phyloP scores from a whole-genome alignment of 2,113 vertebrate species.

The Salvelinus alpinus region DNA sequence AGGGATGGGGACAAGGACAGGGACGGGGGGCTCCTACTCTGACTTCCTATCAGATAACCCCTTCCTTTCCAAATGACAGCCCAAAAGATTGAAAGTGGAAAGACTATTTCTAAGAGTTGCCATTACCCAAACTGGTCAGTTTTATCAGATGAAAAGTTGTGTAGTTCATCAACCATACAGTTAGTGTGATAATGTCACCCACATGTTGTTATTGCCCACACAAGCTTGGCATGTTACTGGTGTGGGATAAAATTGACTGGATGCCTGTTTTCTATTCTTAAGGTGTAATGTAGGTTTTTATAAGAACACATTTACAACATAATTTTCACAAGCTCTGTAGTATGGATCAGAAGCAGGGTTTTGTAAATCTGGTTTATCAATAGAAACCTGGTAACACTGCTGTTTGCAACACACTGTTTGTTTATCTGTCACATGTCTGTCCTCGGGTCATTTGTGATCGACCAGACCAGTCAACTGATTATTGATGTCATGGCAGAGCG shows the following conservation, averaged over 20 bases:
- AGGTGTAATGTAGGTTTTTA: background rate
- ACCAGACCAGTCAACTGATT: constrained; percentile 12
- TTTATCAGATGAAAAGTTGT: background rate
- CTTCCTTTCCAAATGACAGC: constrained; percentile 69
- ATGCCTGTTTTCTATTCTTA: background rate
- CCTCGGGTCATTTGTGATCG: constrained; percentile 27
- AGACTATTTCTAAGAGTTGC: constrained; percentile 30
- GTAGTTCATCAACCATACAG: background rate
- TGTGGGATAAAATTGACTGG: background rate
- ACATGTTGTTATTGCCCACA: background rate
- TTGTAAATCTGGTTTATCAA: no score
- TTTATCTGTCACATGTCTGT: constrained; percentile 50
- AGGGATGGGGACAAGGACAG: constrained; percentile 1
- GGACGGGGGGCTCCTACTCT: constrained; percentile 67
- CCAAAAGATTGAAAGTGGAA: constrained; percentile 35
- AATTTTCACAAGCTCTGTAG: background rate
- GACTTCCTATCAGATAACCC: constrained; percentile 75
- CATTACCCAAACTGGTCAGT: constrained; percentile 2
- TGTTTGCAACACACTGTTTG: constrained; percentile 54
- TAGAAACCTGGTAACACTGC: constrained; percentile 32
- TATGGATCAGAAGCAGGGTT: background rate
- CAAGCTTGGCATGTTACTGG: background rate
- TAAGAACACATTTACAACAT: background rate
- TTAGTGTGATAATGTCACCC: background rate
- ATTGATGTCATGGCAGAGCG: background rate